Conservation (phyloP, 1,140 invertebrate genomes). For the Bradysia coprophila region DNA sequence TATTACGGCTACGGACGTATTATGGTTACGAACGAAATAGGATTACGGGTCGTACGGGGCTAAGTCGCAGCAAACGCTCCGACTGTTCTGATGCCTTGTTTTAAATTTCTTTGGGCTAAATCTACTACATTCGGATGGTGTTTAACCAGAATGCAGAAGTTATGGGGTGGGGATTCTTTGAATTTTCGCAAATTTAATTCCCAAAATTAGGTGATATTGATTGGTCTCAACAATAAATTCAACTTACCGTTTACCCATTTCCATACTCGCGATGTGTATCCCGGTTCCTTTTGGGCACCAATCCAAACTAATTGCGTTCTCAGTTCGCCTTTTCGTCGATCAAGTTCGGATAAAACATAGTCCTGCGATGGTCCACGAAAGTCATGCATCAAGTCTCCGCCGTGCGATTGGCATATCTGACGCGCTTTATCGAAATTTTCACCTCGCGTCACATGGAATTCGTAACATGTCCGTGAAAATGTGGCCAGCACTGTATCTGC, state of each 20-base stretch:
- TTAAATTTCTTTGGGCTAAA: too few relatives aligned
- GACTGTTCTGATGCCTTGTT: too few relatives aligned
- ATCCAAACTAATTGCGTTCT: constrained; percentile 83
- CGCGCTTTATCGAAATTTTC: constrained; percentile 63
- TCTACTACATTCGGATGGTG: too few relatives aligned
- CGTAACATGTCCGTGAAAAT: constrained; percentile 75
- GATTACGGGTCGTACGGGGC: too few relatives aligned
- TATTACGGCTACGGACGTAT: too few relatives aligned
- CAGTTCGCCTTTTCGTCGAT: constrained; percentile 52
- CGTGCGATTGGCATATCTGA: constrained; percentile 48
- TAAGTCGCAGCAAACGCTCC: too few relatives aligned
- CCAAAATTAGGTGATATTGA: too few relatives aligned
- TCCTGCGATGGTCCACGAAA: constrained; percentile 41
- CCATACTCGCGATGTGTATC: constrained; percentile 65
- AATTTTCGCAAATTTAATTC: too few relatives aligned
- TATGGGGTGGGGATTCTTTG: too few relatives aligned
- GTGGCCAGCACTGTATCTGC: constrained; percentile 56
- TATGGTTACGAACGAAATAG: too few relatives aligned
- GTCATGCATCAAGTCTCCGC: constrained; percentile 61
- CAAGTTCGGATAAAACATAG: constrained; percentile 62
- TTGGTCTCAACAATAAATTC: too few relatives aligned
- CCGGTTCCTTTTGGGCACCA: constrained; percentile 71
- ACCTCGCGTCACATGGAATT: constrained; percentile 63
- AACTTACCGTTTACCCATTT: constrained; percentile 68
- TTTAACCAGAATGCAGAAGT: too few relatives aligned